These are phyloP conservation scores for Chloropsis hardwickii DNA, from an alignment of 2,113 vertebrate species.

Conservation along the genomic window DNA sequence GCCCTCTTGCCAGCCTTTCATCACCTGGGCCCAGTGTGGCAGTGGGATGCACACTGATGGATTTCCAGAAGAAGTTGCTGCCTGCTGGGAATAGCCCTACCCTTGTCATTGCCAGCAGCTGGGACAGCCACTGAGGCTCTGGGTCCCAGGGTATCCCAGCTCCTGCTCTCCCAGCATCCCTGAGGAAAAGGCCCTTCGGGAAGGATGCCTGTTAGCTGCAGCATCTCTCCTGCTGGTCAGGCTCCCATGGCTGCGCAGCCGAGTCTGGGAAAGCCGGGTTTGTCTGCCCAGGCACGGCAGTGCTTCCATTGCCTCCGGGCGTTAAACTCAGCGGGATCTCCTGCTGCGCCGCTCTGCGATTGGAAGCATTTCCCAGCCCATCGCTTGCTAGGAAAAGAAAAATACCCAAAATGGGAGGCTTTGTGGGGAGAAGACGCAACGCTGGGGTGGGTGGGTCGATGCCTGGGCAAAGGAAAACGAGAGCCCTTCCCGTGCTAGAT, in stretches of 20 bases:
- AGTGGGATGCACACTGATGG: not conserved
- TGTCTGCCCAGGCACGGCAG: not conserved
- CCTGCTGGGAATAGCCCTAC: not conserved
- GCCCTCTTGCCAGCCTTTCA: not conserved
- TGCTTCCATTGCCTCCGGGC: not conserved
- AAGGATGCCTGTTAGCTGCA: not conserved
- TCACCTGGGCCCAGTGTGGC: not conserved
- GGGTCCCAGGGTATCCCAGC: not conserved
- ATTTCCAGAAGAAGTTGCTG: not conserved
- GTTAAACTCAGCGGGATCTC: not conserved
- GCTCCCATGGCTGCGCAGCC: not conserved
- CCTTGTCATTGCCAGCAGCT: not conserved
- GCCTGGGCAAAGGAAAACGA: not conserved
- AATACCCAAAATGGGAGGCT: not conserved
- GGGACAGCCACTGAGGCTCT: not conserved
- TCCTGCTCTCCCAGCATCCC: rapidly evolving
- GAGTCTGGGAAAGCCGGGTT: not conserved
- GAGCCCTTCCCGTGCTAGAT: not conserved
- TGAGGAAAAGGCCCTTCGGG: not conserved
- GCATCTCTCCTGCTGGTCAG: not conserved
- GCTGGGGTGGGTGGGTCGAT: not conserved
- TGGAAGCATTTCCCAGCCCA: not conserved
- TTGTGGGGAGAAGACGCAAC: not conserved
- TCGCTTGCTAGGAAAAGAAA: not conserved
- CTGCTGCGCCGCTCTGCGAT: rapidly evolving